Evolutionary conservation across 1,140 invertebrate species (phyloP), one percentile per base, ranked within the genome.

Genomic region (Venustaconcha ellipsiformis): DNA sequence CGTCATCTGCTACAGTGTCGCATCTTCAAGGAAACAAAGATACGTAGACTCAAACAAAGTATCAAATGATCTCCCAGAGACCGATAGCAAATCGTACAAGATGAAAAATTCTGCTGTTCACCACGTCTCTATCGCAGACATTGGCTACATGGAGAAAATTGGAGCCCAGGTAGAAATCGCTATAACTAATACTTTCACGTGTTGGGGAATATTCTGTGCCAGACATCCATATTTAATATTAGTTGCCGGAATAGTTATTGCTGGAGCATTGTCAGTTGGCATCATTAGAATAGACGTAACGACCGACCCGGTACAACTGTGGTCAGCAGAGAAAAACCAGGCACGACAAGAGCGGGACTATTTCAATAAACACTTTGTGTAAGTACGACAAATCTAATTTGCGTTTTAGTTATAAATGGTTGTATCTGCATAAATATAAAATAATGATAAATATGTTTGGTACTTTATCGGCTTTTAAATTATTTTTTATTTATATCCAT

Each of bases 281-380:
- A 92, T 92, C 92, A 93, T 73, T 91, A 94, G 84, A 67, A 93
- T 96, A 58, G 87, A 92, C 68, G 90, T 97, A 1, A 98, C 95
- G 8, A 99, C 96, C 0, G 94, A 99, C 92, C 98, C 98, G 0
- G 97, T 99, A 0, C 94, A 99, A 89, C 90, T 99, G 37, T 99
- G 99, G 99, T 97, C 97, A 0, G 93, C 97, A 0, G 94, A 97
- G 0, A 90, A 91, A 57, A 97, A 96, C 1, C 92, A 94, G 58
- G 96, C 97, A 1, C 92, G 98, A 12, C 82, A 94, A 14, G 96
- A 99, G 90, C 93, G 94, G 74, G 92, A 96, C 74, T 99, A 94
- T 90, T 99, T 96, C 88, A 97, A 99, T 88, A 92, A 92, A 2
- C 94, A 97, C 72, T 90, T 90, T 82, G 80, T 71, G 89, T 90